phyloP scores from a whole-genome alignment of 2,797 vertebrate genomes.

The Kryptopterus vitreolus region DNA sequence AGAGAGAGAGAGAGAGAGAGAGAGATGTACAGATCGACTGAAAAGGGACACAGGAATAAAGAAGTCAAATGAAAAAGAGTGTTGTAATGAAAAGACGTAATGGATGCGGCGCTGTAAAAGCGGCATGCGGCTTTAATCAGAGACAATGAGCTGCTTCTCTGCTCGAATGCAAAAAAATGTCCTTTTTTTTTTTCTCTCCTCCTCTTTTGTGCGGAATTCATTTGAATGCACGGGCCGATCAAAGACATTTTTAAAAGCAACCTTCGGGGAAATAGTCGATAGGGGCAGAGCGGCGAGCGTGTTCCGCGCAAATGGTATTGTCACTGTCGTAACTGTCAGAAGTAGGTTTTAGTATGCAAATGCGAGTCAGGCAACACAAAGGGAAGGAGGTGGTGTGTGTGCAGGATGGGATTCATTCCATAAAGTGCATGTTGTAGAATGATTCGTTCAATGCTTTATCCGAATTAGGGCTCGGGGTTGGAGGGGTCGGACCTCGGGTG shows the following conservation, averaged over 20 bases:
- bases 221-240: not conserved
- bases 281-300: not conserved
- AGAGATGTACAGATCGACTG: not conserved
- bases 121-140: not conserved
- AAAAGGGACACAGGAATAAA: not conserved
- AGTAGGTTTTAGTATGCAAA: not conserved
- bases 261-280: not conserved
- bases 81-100: not conserved
- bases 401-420: not conserved
- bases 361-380: not conserved
- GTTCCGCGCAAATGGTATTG: not conserved
- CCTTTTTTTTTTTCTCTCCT: not conserved
- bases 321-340: not conserved
- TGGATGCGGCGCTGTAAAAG: not conserved
- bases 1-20: slow-evolving; percentile 20
- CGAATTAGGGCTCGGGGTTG: not conserved
- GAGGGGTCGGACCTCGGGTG: too few relatives aligned
- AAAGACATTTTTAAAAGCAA: not conserved
- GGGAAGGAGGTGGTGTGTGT: not conserved
- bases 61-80: not conserved
- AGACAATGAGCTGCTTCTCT: not conserved
- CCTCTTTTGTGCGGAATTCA: not conserved
- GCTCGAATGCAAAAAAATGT: not conserved
- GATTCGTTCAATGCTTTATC: not conserved
- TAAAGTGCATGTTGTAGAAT: not conserved